Conservation (phyloP, 2,888 invertebrate genomes). For the Xanthostigma xanthostigma region DNA sequence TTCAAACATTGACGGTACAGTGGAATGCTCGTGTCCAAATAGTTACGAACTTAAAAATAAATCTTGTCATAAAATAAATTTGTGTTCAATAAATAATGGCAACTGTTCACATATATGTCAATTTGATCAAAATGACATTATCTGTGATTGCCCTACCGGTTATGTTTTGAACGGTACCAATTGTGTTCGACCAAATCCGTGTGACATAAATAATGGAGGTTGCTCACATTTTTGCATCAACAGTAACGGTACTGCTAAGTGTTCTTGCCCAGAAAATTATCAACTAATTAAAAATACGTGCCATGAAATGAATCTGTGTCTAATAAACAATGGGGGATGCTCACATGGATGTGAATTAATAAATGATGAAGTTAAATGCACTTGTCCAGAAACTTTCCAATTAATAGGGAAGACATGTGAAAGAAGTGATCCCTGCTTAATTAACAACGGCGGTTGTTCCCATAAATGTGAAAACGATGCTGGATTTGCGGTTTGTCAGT, state of each 20-base stretch:
- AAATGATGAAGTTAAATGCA: slow-evolving; percentile 23
- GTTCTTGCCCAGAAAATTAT: slow-evolving; percentile 28
- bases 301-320: slow-evolving; percentile 33
- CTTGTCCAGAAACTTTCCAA: slow-evolving; percentile 23
- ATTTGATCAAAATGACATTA: slow-evolving; percentile 24
- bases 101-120: slow-evolving; percentile 40
- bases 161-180: slow-evolving; percentile 24
- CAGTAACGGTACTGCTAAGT: slow-evolving; percentile 23
- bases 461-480: slow-evolving; percentile 32
- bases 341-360: slow-evolving; percentile 33
- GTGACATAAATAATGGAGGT: slow-evolving; percentile 22
- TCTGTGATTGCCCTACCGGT: slow-evolving; percentile 31
- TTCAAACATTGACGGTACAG: slow-evolving; percentile 19
- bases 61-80: slow-evolving; percentile 28
- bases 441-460: slow-evolving; percentile 36
- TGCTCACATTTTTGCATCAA: slow-evolving; percentile 24
- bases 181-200: slow-evolving; percentile 24
- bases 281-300: slow-evolving; percentile 20
- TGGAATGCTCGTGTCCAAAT: slow-evolving; percentile 31
- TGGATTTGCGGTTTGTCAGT: slow-evolving; percentile 31
- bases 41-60: slow-evolving; percentile 24
- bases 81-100: slow-evolving; percentile 29
- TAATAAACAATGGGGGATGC: slow-evolving; percentile 32
- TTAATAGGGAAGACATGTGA: slow-evolving; percentile 22
- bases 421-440: slow-evolving; percentile 29